Evolutionary conservation across 2,113 vertebrate genomes (phyloP).

Genomic region (Glaucidium brasilianum): DNA sequence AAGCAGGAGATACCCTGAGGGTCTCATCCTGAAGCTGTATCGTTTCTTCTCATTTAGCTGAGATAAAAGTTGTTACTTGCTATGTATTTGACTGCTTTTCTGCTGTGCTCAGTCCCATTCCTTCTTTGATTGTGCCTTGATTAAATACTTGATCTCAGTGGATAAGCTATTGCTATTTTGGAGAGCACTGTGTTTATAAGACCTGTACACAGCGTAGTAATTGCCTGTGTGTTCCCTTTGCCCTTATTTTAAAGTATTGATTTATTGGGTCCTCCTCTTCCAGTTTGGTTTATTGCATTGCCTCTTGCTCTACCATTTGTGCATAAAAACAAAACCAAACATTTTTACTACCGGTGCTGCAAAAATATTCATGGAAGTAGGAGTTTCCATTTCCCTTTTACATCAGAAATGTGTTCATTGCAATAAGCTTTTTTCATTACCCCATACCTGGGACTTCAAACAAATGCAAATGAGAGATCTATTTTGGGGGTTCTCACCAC

Average conservation of each 20-base stretch:
- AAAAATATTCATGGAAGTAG: neutral
- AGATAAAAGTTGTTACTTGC: neutral
- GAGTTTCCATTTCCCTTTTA: neutral
- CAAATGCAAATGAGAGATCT: neutral
- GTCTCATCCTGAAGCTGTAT: neutral
- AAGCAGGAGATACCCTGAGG: neutral
- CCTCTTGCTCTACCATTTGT: neutral
- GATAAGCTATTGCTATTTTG: neutral
- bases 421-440: neutral
- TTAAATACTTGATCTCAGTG: neutral
- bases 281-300: neutral
- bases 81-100: neutral
- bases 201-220: neutral
- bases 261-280: neutral
- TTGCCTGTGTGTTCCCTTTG: neutral
- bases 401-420: neutral
- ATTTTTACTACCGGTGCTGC: fast-evolving
- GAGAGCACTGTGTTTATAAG: neutral
- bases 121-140: neutral
- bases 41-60: neutral
- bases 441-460: neutral
- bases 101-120: neutral
- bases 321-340: neutral
- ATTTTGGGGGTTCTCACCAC: neutral
- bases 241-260: neutral